Evolutionary conservation across 2,797 vertebrate genomes (phyloP).

Genomic region (Xenopus petersii): DNA sequence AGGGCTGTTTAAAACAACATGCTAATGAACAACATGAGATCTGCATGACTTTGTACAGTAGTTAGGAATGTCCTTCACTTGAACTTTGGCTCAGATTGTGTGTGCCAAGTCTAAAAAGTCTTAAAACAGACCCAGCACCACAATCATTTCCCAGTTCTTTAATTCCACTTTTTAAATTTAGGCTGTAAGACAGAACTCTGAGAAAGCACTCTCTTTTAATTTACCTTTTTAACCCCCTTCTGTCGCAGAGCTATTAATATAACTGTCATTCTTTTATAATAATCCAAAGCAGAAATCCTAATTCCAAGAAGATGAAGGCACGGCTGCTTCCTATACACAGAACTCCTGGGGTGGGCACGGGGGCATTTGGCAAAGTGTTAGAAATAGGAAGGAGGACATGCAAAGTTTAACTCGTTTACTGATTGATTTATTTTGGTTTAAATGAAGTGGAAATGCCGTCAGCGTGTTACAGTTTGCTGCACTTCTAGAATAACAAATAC

Average conservation of each 20-base stretch:
- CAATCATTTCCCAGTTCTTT: constrained; percentile 71
- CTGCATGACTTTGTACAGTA: constrained; percentile 86
- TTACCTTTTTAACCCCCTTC: constrained; percentile 65
- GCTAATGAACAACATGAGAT: constrained; percentile 80
- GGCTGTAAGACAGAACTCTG: constrained; percentile 67
- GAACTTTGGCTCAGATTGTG: constrained; percentile 91
- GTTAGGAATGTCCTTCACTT: constrained; percentile 87
- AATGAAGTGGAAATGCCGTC: too few species aligned
- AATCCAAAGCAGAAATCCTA: too few species aligned
- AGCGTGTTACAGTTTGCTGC: too few species aligned
- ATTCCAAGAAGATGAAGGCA: too few species aligned
- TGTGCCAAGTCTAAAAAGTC: constrained; percentile 47
- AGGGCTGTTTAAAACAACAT: constrained; percentile 78
- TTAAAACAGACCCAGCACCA: constrained; percentile 59
- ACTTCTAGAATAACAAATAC: too few species aligned
- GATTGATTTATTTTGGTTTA: too few species aligned
- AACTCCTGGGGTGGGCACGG: too few species aligned
- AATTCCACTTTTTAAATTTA: constrained; percentile 64
- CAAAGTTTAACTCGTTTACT: too few species aligned
- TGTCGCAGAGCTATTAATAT: constrained; percentile 59
- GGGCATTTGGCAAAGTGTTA: too few species aligned
- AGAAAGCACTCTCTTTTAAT: constrained; percentile 58
- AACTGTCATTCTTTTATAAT: constrained; percentile 37
- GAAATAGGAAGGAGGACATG: too few species aligned
- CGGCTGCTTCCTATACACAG: too few species aligned